Percentiles rank a stretch among this genome's conserved stretches.
Conservation (phyloP, 2,888 invertebrate genomes). For the Agrotis clavis region DNA sequence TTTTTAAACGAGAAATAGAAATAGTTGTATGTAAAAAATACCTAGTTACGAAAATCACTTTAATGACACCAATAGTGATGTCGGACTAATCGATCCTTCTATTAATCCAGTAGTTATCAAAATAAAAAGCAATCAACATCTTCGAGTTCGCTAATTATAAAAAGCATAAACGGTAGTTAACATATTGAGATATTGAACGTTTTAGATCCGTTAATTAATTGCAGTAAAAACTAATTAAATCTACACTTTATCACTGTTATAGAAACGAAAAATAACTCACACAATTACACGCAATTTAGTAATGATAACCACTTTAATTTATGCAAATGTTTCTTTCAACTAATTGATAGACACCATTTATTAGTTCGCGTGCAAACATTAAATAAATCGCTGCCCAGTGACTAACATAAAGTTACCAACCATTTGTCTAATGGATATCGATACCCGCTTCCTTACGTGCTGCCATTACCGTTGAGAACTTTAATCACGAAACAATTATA, state of each 20-base stretch:
- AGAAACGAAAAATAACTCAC: slow-evolving; percentile 74
- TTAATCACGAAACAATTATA: slow-evolving; percentile 73
- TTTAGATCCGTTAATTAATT: slow-evolving; percentile 72
- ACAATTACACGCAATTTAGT: slow-evolving; percentile 78
- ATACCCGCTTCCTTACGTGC: slow-evolving; percentile 79
- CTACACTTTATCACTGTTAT: slow-evolving; percentile 75
- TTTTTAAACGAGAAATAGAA: slow-evolving; percentile 44
- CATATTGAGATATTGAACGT: slow-evolving; percentile 66
- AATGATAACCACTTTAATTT: slow-evolving; percentile 76
- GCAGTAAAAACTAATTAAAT: slow-evolving; percentile 72
- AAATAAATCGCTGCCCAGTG: slow-evolving; percentile 82
- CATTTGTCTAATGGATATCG: slow-evolving; percentile 83
- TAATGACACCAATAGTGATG: slow-evolving; percentile 55
- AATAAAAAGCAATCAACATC: slow-evolving; percentile 66
- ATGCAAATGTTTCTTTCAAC: slow-evolving; percentile 80
- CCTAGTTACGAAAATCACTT: slow-evolving; percentile 35
- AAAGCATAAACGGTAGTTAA: slow-evolving; percentile 70
- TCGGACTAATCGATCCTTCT: slow-evolving; percentile 59
- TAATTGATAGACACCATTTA: slow-evolving; percentile 80
- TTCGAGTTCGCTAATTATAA: slow-evolving; percentile 66
- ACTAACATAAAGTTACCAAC: slow-evolving; percentile 78
- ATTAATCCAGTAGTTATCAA: slow-evolving; percentile 64
- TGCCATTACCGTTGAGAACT: slow-evolving; percentile 68
- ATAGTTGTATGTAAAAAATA: slow-evolving; percentile 6
- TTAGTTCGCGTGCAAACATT: slow-evolving; percentile 85